Base-by-base conservation (phyloP, 1,140 invertebrate genomes). In the Samia ricini region DNA sequence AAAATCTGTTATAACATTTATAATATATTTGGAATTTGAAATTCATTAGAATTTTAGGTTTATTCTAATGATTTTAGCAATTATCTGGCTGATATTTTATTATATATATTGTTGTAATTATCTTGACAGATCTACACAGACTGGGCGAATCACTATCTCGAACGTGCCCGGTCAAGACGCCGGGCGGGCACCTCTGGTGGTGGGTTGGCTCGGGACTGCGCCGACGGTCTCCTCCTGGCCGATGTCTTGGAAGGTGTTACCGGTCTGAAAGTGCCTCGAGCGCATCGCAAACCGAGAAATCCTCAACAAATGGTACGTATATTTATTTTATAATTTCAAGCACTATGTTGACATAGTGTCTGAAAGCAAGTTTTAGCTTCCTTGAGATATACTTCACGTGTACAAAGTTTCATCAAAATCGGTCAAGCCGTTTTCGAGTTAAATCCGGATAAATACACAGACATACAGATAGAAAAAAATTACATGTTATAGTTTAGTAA, bases 131-230 rank as follows among this genome's bases (percentile, higher is more conserved):
- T 99, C 76, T 99, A 99, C 88, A 98, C 97, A 22, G 97, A 98
- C 88, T 99, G 98, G 98, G 97, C 97, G 22, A 99, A 99, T 91
- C 97, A 99, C 81, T 99, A 99, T 86, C 89, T 99, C 91, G 97
- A 98, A 86, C 96, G 97, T 81, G 95, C 95, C 33, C 93, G 95
- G 60, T 96, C 95, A 63, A 96, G 97, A 71, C 93, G 95, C 61
- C 94, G 95, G 68, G 97, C 98, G 60, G 93, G 93, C 61, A 96
- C 97, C 84, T 91, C 88, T 7, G 93, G 93, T 56, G 96, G 97
- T 86, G 91, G 91, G 15, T 92, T 99, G 26, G 97, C 97, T 54
- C 92, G 94, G 42, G 98, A 99, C 87, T 95, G 98, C 77, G 94
- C 95, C 12, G 98, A 99, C 92, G 98, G 97, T 10, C 93, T 98